These are phyloP conservation scores for Oophaga pumilio DNA, from an alignment of 2,113 vertebrate species.

Conservation along the genomic window DNA sequence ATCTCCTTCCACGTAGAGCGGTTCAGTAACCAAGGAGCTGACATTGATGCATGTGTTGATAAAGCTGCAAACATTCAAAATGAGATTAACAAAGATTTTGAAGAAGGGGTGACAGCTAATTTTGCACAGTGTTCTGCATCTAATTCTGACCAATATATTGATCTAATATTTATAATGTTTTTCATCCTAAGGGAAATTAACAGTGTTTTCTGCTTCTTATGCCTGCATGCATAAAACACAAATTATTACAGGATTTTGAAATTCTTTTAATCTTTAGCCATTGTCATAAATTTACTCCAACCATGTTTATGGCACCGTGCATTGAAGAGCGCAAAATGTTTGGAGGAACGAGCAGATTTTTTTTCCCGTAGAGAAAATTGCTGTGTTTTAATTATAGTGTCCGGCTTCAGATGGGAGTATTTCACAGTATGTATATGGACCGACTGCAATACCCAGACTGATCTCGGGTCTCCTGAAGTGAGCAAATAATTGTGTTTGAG, in stretches of 20 bases:
- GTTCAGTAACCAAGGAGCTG: slow-evolving; percentile 99
- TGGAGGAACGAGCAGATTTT: background rate
- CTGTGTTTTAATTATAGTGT: background rate
- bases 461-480: too few species aligned
- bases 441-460: too few species aligned
- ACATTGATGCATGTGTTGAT: slow-evolving; percentile 99
- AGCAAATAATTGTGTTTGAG: too few species aligned
- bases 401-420: too few species aligned
- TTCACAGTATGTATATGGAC: too few species aligned
- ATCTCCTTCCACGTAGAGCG: slow-evolving; percentile 96
- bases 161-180: slow-evolving; percentile 91
- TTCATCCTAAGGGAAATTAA: slow-evolving; percentile 74
- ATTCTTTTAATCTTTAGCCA: background rate
- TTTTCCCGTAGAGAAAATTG: background rate
- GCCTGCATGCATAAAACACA: slow-evolving; percentile 19
- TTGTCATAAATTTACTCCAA: background rate
- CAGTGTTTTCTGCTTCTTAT: slow-evolving; percentile 66
- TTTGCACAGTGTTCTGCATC: slow-evolving; percentile 95
- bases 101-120: slow-evolving; percentile 99
- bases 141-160: slow-evolving; percentile 93
- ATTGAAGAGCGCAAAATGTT: background rate
- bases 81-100: slow-evolving; percentile 99
- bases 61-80: slow-evolving; percentile 99
- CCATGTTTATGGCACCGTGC: background rate
- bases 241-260: background rate